These are phyloP conservation scores for Pogonomyrmex barbatus DNA, from an alignment of 1,140 invertebrate species.

Conservation along the genomic window DNA sequence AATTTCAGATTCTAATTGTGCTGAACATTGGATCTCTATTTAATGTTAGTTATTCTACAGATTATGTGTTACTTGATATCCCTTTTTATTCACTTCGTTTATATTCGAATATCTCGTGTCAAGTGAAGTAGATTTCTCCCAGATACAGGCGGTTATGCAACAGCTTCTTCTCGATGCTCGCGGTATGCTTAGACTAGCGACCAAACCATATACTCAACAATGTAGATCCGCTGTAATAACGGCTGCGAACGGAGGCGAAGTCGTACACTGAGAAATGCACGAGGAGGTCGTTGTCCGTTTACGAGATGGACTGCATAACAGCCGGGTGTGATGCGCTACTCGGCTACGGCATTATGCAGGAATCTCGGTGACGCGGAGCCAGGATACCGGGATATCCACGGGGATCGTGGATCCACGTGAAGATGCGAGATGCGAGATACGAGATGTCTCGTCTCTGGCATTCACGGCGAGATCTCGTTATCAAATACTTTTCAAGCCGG, in stretches of 20 bases:
- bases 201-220: background rate
- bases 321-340: constrained; percentile 36
- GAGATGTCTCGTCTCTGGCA: background rate
- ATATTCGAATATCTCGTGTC: background rate
- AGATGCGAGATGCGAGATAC: constrained; percentile 9
- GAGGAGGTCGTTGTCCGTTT: constrained; percentile 37
- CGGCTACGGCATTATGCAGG: constrained; percentile 52
- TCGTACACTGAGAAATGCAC: constrained; percentile 46
- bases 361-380: constrained; percentile 42
- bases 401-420: background rate
- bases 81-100: background rate
- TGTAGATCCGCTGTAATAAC: constrained; percentile 13
- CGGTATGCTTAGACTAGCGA: background rate
- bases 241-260: constrained; percentile 5
- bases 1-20: background rate
- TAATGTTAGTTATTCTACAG: background rate
- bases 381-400: constrained; percentile 42
- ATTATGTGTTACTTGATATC: background rate
- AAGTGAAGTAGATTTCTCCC: background rate
- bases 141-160: background rate
- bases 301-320: constrained; percentile 56
- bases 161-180: constrained; percentile 20
- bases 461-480: constrained; percentile 38
- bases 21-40: background rate
- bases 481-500: background rate